Evolutionary conservation across 2,113 vertebrate genomes (phyloP), one percentile per base, ranked within the genome.

Genomic region (Falco punctatus): DNA sequence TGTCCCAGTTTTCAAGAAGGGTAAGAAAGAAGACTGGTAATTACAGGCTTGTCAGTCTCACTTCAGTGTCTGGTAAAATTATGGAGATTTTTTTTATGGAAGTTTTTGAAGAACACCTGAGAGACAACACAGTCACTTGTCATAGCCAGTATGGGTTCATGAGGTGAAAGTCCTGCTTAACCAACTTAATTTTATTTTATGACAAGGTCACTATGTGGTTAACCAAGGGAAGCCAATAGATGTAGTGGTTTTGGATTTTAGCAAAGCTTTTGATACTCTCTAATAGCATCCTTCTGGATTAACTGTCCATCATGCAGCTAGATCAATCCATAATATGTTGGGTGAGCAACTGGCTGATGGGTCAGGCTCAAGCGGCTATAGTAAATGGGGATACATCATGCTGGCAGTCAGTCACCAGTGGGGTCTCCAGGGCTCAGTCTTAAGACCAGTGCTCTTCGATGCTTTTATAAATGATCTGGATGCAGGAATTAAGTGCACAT

Each of bases 321-420:
- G 24, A 20, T 30, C 51, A 42, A 8, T 13, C 13, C 19, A 24
- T n/a, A 30, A 15, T 23, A 30, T 2, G 0, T 38, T 20, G 12
- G 3, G 28, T 77, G 12, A 77, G 13, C 6, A 46, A n/a, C 7
- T 40, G 22, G 15, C 20, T 51, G 10, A 30, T 3, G 8, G 30
- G 10, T 24, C 8, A 3, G 15, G 8, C 7, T 62, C 15, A 51
- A 22, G 44, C 2, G 0, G 0, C 71, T 42, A 3, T 0, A 28
- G 3, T 10, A 38, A 55, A 61, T 28, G 6, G 38, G 21, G 2
- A 44, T 74, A 21, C 13, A 18, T 28, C 12, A 23, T 3, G 4
- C 10, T 28, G 8, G 10, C 6, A 8, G 14, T 8, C 58, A 67
- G 28, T 61, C 26, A 69, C 24, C 27, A 24, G 3, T 61, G 26